phyloP scores from a whole-genome alignment of 2,113 vertebrate species.

The Thunnus maccoyii region DNA sequence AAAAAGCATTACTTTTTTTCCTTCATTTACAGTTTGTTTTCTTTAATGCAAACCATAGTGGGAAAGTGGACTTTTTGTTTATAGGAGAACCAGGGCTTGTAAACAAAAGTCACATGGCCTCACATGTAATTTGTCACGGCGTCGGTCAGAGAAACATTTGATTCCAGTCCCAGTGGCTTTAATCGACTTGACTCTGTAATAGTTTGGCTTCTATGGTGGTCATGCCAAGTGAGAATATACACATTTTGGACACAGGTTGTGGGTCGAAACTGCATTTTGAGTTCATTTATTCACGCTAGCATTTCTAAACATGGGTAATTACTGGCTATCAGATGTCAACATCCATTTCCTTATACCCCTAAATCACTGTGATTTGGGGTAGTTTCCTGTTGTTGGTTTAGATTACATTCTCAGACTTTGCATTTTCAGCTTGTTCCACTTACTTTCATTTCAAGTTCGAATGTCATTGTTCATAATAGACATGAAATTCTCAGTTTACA shows the following conservation, averaged over 20 bases:
- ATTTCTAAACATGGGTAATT: slow-evolving; percentile 54
- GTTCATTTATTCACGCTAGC: background rate
- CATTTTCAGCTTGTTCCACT: slow-evolving; percentile 24
- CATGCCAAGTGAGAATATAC: background rate
- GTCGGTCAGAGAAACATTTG: background rate
- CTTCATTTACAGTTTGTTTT: background rate
- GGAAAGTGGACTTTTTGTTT: slow-evolving; percentile 6
- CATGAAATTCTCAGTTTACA: too few species aligned
- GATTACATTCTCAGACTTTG: slow-evolving; percentile 46
- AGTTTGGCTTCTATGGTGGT: background rate
- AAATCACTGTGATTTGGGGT: slow-evolving; percentile 51
- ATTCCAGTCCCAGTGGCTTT: background rate
- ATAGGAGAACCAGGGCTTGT: background rate
- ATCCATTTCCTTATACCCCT: slow-evolving; percentile 58
- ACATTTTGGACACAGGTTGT: slow-evolving; percentile 20
- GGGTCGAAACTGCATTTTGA: slow-evolving; percentile 8
- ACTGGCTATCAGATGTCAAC: slow-evolving; percentile 52
- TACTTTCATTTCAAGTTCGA: slow-evolving; percentile 16
- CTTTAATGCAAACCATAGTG: background rate
- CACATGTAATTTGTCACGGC: background rate
- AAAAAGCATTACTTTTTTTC: too few species aligned
- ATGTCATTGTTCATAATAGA: background rate
- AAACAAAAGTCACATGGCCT: slow-evolving; percentile 18
- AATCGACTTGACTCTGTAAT: background rate
- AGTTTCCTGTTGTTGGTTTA: slow-evolving; percentile 61